Evolutionary conservation across 2,797 vertebrate species (phyloP), one percentile per base, ranked within the genome.

Genomic region (Ptychobarbus kaznakovi): DNA sequence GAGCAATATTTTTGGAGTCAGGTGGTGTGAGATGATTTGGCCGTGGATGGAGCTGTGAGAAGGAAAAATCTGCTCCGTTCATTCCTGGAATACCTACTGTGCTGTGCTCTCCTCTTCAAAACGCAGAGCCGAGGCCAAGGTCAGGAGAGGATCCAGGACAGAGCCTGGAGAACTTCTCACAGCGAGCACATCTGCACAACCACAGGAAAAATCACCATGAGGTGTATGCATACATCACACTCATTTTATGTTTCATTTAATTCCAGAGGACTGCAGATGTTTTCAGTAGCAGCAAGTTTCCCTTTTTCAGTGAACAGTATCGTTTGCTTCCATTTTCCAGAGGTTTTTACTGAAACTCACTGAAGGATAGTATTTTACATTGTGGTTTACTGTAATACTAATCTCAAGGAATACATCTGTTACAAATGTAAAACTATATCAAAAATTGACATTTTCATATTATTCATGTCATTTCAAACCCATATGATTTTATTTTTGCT

Each of bases 61-160:
- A 80, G 81, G 81, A 78, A 88, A 88, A 70, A 83, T 86, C 84
- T 72, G 81, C 84, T 80, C 66, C 2, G 74, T 35, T 83, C 76
- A 86, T 88, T 80, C 75, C 84, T 72, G 22, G 53, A 61, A 86
- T 86, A 83, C 76, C 76, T 69, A 70, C 81, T 81, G 76, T 32
- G 80, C 84, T 53, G 46, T 20, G 63, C 63, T 87, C 53, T 85
- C 66, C 78, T 35, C 46, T 80, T 75, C 40, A 82, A 78, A 79
- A 51, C 3, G 40, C 16, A 77, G 20, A 32, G 12, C 66, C 6
- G 28, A 16, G 49, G 66, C 76, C 65, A 72, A 80, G 51, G 65
- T 56, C 74, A 69, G 75, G n/a, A 78, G 20, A 86, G n/a, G 70
- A 69, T 72, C 35, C 81, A 72, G 38, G 46, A 2, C 32, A 32